A percentile compares a stretch with the other conserved stretches of the same genome.
phyloP scores from a whole-genome alignment of 2,797 vertebrate genomes.

The Eulemur albifrons region DNA sequence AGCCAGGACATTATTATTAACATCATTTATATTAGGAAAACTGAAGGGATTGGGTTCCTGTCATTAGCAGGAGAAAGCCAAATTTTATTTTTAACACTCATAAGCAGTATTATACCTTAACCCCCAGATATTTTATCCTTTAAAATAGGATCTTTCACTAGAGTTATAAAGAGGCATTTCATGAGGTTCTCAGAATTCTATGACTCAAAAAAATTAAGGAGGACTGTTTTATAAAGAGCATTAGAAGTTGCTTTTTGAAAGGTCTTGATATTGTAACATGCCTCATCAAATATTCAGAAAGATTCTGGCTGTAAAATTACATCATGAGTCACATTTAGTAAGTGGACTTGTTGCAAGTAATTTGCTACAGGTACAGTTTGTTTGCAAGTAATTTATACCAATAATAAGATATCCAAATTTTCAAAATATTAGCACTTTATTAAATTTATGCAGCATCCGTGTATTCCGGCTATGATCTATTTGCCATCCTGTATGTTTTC shows the following conservation, averaged over 20 bases:
- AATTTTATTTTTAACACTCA: conserved; percentile 13
- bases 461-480: background rate
- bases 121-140: background rate
- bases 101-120: background rate
- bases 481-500: background rate
- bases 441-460: background rate
- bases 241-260: background rate
- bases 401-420: background rate
- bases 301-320: background rate
- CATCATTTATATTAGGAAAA: background rate
- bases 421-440: conserved; percentile 6
- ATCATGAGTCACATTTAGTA: background rate
- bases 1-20: background rate
- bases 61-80: background rate
- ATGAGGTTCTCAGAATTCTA: background rate
- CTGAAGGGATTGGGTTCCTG: background rate
- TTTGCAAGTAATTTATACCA: background rate
- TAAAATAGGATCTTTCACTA: conserved; percentile 4
- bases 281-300: background rate
- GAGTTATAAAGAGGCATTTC: background rate
- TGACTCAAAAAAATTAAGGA: background rate
- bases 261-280: background rate
- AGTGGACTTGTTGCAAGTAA: background rate
- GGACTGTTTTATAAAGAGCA: background rate
- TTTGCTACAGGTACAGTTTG: background rate